Base-by-base conservation (phyloP, 2,797 vertebrate species). In the Epinephelus awoara region DNA sequence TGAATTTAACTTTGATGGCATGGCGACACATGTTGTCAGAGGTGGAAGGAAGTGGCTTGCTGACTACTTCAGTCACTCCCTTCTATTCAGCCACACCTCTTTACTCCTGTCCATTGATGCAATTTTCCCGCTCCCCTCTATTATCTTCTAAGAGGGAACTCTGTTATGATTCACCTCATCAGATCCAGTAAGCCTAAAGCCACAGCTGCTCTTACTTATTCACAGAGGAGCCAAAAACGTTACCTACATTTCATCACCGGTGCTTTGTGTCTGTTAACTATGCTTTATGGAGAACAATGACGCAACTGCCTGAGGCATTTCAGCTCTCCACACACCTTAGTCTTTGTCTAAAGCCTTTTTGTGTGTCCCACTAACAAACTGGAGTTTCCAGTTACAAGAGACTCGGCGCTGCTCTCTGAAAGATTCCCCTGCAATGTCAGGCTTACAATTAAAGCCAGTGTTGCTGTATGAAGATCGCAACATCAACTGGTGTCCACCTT, bases 301-400 rank as follows among this genome's bases (percentile, higher is more conserved):
- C 19, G 71, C 67, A 79, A 76, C 75, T 0, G 17, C 72, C 40
- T 0, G 27, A 67, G 69, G 68, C 55, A 0, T 74, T 68, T 52
- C 52, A 42, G 0, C n/a, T 63, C 44, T 70, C 38, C 64, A 67
- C 81, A 85, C 83, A 82, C 73, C 66, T 67, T 42, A 3, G 59
- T 81, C 78, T 89, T 89, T 79, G 62, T 86, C 56, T 76, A 1
- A 64, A 68, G 54, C 34, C 74, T 57, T 59, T 59, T 55, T 67
- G 51, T 74, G 50, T 61, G 38, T 72, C 58, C 68, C 5, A 3
- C 27, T 27, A 58, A 79, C 73, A 80, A 88, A 91, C 90, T 67
- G 69, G 89, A 84, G 71, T 84, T 86, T 93, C 83, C 77, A 42
- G 86, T 91, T 89, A 21, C 19, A 54, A 18, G 27, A 58, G 54